Conservation (phyloP, 2,113 vertebrate genomes). For the Cyprinodon brontotheroides region DNA sequence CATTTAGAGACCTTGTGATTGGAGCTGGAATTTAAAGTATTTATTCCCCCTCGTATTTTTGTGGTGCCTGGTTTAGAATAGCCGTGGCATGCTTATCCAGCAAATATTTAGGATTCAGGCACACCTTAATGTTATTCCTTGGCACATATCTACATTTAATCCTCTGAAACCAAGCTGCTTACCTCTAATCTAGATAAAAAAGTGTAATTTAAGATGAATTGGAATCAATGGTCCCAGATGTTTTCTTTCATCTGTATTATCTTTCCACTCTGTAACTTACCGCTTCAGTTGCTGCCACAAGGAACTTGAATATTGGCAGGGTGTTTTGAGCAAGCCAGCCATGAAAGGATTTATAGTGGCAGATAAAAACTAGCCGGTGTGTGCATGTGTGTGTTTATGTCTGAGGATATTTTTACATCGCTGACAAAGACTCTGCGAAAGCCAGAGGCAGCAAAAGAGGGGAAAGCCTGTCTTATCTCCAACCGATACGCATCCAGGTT, state of each 20-base stretch:
- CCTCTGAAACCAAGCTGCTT: neutral
- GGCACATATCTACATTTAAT: neutral
- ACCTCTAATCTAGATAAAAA: too few species aligned
- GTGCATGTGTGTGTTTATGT: neutral
- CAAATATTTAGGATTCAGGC: neutral
- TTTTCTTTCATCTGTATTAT: slow-evolving; percentile 30
- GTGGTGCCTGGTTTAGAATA: neutral
- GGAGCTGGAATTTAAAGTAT: neutral
- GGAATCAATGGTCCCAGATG: too few species aligned
- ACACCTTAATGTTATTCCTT: neutral
- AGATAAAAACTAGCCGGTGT: slow-evolving; percentile 49
- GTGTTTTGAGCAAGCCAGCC: slow-evolving; percentile 65
- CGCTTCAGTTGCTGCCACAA: slow-evolving; percentile 40
- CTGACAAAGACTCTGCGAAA: slow-evolving; percentile 52
- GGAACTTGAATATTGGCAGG: slow-evolving; percentile 62
- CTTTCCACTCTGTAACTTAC: slow-evolving; percentile 22
- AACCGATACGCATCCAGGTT: slow-evolving; percentile 21
- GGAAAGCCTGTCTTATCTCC: slow-evolving; percentile 47
- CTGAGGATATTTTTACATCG: slow-evolving; percentile 6
- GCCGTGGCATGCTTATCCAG: neutral
- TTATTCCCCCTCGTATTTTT: neutral
- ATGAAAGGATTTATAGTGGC: slow-evolving; percentile 55
- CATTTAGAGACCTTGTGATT: slow-evolving; percentile 5
- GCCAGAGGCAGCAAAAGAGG: slow-evolving; percentile 26
- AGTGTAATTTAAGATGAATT: too few species aligned